Conservation (phyloP, 1,140 invertebrate species). For the Drosophila mauritiana region DNA sequence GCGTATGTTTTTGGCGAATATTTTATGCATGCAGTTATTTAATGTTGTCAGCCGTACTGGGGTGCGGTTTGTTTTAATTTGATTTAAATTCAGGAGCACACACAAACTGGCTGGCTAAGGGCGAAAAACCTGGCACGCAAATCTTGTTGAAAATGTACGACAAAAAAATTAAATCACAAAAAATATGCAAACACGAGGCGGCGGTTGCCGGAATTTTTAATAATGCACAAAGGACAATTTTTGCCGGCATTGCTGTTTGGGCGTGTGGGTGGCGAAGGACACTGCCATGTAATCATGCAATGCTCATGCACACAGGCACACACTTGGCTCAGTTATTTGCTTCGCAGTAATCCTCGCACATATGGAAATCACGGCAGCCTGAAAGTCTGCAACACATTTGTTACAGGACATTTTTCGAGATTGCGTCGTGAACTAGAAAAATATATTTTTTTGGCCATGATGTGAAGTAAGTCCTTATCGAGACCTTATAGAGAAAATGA, state of each 20-base stretch:
- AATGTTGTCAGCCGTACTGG: conserved; percentile 18
- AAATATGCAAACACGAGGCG: conserved; percentile 48
- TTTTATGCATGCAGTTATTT: conserved; percentile 65
- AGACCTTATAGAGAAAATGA: conserved; percentile 21
- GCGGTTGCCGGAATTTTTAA: conserved; percentile 61
- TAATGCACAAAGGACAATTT: conserved; percentile 68
- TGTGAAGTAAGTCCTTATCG: not conserved
- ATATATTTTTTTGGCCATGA: conserved; percentile 10
- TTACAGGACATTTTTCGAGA: conserved; percentile 22
- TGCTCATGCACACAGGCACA: conserved; percentile 35
- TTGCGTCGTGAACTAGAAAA: conserved; percentile 31
- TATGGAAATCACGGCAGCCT: conserved; percentile 36
- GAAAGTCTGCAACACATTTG: conserved; percentile 50
- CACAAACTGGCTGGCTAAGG: conserved; percentile 2
- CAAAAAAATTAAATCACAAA: conserved; percentile 58
- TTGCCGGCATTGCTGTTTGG: conserved; percentile 15
- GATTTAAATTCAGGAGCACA: conserved; percentile 62
- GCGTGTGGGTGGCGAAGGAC: conserved; percentile 1
- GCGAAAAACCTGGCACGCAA: conserved; percentile 25
- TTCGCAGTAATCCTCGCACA: conserved; percentile 1
- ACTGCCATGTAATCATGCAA: conserved; percentile 47
- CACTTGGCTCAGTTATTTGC: conserved; percentile 11
- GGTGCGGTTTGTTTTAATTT: conserved; percentile 61
- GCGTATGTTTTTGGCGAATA: conserved; percentile 30
- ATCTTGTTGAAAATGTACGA: conserved; percentile 32